Percentiles rank a stretch among this genome's conserved stretches.
Conservation (phyloP, 2,888 invertebrate genomes). For the Lumbricus terrestris region DNA sequence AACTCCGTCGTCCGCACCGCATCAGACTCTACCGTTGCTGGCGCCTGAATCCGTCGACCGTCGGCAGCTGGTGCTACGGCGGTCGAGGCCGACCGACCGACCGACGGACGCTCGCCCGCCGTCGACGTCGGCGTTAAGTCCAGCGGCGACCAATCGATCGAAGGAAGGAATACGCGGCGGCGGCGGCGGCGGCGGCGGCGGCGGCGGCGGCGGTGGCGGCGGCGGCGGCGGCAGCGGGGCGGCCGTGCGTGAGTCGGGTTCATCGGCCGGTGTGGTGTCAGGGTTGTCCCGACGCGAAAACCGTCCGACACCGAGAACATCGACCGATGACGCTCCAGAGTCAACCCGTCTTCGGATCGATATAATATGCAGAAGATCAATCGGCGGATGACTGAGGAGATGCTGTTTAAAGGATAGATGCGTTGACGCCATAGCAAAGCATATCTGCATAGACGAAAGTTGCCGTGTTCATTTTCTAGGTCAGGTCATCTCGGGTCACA, state of each 20-base stretch:
- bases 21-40: neutral
- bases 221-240: neutral
- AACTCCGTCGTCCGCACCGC: neutral
- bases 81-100: too few species aligned
- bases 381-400: too few species aligned
- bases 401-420: too few species aligned
- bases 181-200: neutral
- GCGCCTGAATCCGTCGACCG: neutral
- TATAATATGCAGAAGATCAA: too few species aligned
- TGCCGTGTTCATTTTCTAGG: too few species aligned
- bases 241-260: neutral
- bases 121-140: neutral
- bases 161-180: neutral
- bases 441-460: too few species aligned
- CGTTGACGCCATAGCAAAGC: too few species aligned
- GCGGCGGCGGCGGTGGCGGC: neutral
- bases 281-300: neutral
- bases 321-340: too few species aligned
- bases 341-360: too few species aligned
- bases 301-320: neutral
- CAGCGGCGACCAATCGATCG: neutral
- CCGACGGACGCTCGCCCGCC: neutral
- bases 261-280: neutral
- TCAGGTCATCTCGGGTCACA: too few species aligned
- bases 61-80: neutral